These are phyloP conservation scores for Ibidorhyncha struthersii DNA, from an alignment of 2,113 vertebrate species.

Conservation along the genomic window DNA sequence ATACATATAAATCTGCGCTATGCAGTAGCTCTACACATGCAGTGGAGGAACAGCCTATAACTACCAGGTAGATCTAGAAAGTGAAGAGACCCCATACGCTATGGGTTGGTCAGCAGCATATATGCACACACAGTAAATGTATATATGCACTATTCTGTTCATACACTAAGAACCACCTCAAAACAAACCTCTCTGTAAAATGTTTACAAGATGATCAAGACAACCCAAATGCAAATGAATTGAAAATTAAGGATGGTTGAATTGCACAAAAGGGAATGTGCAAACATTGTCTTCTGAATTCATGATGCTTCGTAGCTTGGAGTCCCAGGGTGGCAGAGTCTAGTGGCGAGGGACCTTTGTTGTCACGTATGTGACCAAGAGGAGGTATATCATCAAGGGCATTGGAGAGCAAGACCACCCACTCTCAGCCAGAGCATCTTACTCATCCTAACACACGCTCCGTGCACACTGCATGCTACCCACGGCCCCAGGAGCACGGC, in stretches of 20 bases:
- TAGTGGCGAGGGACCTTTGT: not conserved
- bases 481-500: not conserved
- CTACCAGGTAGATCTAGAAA: not conserved
- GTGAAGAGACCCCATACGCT: not conserved
- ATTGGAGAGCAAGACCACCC: rapidly evolving
- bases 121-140: not conserved
- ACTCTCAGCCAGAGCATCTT: not conserved
- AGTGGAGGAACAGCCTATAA: not conserved
- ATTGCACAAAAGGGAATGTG: rapidly evolving
- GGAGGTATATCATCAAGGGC: not conserved
- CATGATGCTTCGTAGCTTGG: not conserved
- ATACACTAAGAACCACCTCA: not conserved
- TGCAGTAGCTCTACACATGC: not conserved
- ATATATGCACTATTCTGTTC: not conserved
- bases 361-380: rapidly evolving
- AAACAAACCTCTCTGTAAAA: not conserved
- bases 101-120: not conserved
- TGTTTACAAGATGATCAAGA: not conserved
- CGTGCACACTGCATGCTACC: not conserved
- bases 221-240: not conserved
- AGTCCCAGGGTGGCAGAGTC: not conserved
- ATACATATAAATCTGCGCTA: not conserved
- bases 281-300: not conserved
- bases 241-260: not conserved
- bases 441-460: not conserved